phyloP scores from a whole-genome alignment of 2,888 invertebrate species.

The Polymixis flavicincta region DNA sequence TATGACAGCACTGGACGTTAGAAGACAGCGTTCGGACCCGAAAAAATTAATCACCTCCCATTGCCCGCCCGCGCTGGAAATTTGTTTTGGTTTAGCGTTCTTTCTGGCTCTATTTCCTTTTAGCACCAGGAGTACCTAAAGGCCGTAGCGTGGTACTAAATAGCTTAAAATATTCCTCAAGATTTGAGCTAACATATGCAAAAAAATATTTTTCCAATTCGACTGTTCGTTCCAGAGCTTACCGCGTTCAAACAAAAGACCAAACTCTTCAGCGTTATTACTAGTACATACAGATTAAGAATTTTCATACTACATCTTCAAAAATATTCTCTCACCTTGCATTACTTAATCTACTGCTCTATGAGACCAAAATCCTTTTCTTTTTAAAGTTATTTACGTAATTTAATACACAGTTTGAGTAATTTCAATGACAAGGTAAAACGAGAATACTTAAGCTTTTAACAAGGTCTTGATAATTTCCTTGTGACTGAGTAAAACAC shows the following conservation, averaged over 20 bases:
- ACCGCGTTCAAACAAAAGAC: no score
- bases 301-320: not conserved
- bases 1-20: not conserved
- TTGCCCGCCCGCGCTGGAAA: no score
- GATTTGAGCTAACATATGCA: no score
- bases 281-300: not conserved
- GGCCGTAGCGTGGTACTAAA: not conserved
- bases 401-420: not conserved
- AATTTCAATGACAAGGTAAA: constrained; percentile 8
- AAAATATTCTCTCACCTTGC: not conserved
- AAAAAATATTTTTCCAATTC: no score
- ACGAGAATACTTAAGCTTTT: constrained; percentile 1
- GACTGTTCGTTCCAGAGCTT: no score
- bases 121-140: not conserved
- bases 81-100: not conserved
- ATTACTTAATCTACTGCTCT: not conserved
- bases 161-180: no score
- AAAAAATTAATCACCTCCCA: not conserved
- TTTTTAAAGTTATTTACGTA: not conserved
- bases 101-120: no score
- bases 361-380: not conserved
- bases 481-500: constrained; percentile 42
- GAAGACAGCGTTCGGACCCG: not conserved
- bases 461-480: constrained; percentile 21
- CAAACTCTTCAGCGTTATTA: not conserved